A percentile compares a stretch with the other conserved stretches of the same genome.
phyloP scores from a whole-genome alignment of 2,113 vertebrate genomes.

The Clarias gariepinus region DNA sequence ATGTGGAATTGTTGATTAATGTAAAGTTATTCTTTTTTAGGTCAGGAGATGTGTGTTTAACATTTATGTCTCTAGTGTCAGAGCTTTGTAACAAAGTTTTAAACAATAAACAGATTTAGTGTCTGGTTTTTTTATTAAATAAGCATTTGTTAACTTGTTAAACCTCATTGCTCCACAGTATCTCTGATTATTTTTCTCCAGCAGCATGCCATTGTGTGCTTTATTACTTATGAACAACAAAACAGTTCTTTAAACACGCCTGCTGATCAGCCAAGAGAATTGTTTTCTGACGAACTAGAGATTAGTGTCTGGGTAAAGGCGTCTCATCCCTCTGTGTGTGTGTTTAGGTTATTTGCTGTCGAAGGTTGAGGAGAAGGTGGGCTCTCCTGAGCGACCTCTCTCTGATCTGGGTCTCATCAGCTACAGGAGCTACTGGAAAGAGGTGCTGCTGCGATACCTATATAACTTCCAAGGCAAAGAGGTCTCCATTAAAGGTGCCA shows the following conservation, averaged over 20 bases:
- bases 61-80: not conserved
- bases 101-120: not conserved
- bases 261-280: not conserved
- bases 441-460: constrained; percentile 92
- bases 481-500: constrained; percentile 95
- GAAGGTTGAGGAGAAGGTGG: constrained; percentile 89
- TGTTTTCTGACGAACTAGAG: not conserved
- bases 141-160: not conserved
- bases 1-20: not conserved
- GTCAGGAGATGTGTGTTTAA: not conserved
- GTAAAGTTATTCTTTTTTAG: not conserved
- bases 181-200: not conserved
- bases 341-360: constrained; percentile 83
- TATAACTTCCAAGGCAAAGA: constrained; percentile 96
- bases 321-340: not conserved
- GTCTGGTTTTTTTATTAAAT: not conserved
- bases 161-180: not conserved
- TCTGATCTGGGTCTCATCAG: constrained; percentile 88
- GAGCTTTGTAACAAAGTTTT: not conserved
- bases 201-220: not conserved
- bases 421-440: constrained; percentile 93
- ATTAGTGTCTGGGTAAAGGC: not conserved
- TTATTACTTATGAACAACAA: too few relatives aligned
- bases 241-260: not conserved
- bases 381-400: constrained; percentile 85